Evolutionary conservation across 2,888 invertebrate genomes (phyloP), one percentile per base, ranked within the genome.

Genomic region (Drosophila peninsularis): DNA sequence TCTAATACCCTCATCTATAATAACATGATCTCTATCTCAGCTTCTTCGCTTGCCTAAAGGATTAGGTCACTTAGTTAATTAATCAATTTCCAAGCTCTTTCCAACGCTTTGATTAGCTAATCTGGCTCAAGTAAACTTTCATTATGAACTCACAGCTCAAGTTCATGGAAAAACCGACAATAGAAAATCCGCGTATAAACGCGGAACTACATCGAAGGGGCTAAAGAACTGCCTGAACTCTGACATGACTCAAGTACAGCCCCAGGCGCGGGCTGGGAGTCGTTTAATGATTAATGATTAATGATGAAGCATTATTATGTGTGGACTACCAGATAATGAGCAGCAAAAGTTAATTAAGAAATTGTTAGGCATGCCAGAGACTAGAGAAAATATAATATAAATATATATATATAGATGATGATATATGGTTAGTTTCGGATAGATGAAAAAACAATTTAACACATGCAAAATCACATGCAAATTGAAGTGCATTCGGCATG

Each of bases 271-370:
- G 55, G 41, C 17, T 44, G 42, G 45, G 37, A 68, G 63, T 60
- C 50, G 61, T 44, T 68, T 11, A 36, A 53, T 77, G 77, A 78
- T 69, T 13, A 37, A 62, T 76, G 76, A 76, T 78, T 77, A 53
- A 77, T 77, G 78, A 70, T 62, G 64, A 55, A 34, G 45, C 42
- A 61, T 50, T 49, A 60, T 66, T 49, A 60, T 66, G 66, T 34
- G 2, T 52, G 36, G 36, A 53, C 64, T 78, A 74, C 62, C 67
- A 65, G 55, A 67, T 57, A 75, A 75, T 67, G 64, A 66, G 52
- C 62, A 73, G 52, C 62, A 78, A 69, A 61, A 62, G 79, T 84
- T 82, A 82, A 81, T 82, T 76, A 76, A 62, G 68, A 84, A 84
- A 71, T 83, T 53, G 62, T 72, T 82, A 83, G 72, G 55, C 82